Evolutionary conservation across 2,797 vertebrate species (phyloP).

Genomic region (Rhabdophis nuchalis): DNA sequence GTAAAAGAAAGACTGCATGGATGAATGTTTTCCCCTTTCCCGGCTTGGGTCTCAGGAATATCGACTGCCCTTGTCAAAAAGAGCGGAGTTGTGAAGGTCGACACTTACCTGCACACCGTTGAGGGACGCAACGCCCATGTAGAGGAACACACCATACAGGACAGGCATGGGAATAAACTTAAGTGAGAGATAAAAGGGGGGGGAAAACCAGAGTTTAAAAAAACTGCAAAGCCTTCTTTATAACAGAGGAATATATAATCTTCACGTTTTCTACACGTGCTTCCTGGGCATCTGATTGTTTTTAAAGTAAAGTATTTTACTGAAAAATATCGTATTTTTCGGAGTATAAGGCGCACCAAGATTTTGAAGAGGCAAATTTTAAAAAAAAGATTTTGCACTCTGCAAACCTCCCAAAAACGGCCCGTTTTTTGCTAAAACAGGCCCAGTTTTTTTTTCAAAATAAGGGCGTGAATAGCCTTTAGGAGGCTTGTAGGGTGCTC

Average conservation of each 20-base stretch:
- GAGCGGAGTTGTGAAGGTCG: neutral
- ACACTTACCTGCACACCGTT: constrained; percentile 91
- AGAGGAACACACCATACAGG: constrained; percentile 95
- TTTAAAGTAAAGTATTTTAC: neutral
- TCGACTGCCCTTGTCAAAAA: neutral
- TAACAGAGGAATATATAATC: neutral
- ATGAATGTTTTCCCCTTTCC: neutral
- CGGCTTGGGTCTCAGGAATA: neutral
- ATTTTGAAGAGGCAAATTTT: too few species aligned
- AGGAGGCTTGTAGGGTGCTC: too few species aligned
- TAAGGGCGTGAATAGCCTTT: too few species aligned
- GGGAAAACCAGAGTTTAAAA: constrained; percentile 14
- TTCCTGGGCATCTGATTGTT: neutral
- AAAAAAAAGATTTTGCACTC: too few species aligned
- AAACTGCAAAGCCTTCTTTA: neutral
- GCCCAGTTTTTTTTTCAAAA: too few species aligned
- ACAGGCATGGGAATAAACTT: constrained; percentile 99
- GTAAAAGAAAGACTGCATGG: neutral
- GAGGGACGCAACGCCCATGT: constrained; percentile 97
- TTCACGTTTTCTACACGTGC: neutral
- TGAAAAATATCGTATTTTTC: too few species aligned
- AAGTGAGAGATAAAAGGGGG: constrained; percentile 21
- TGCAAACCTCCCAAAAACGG: too few species aligned
- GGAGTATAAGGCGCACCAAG: too few species aligned
- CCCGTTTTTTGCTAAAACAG: too few species aligned